Evolutionary conservation across 2,888 invertebrate species (phyloP), one percentile per base, ranked within the genome.

Genomic region (Nemotelus nigrinus): DNA sequence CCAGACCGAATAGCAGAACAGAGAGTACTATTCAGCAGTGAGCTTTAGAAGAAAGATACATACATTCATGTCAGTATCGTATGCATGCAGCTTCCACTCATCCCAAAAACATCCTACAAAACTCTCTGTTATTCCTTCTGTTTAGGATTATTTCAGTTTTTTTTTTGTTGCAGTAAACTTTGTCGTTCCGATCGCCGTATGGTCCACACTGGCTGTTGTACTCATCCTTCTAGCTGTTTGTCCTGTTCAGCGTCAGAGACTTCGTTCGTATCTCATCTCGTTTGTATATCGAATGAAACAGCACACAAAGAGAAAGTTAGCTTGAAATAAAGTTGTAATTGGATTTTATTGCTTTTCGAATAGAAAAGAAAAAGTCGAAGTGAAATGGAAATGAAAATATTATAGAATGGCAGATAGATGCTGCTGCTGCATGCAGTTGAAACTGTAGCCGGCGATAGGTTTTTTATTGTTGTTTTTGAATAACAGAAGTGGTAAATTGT

Each of bases 321-420:
- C 55, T 53, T 53, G 55, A 55, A 70, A 70, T 70, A 55, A 70
- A 70, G 55, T 70, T 70, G 55, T 70, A 70, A 70, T 70, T 70
- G 70, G 70, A 53, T 70, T 70, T 70, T 70, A 70, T 70, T 70
- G 70, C 70, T 70, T 43, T 53, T 7, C 50, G 50, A 68, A 63
- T 41, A 63, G 43, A 63, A 63, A 25, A 43, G 63, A 25, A 8
- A 39, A 41, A 63, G 6, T 7, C 10, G 10, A 25, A n/a, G 41
- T 63, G 68, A 39, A 50, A 65, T 64, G 43, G 65, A 45, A 25
- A 25, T 25, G 25, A 25, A 25, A 25, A 25, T 25, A 25, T 25
- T 25, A 65, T 64, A 8, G 48, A 48, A 39, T 48, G 1, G 55
- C 43, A n/a, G 53, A 55, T 8, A 39, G 39, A 41, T 43, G 39